Evolutionary conservation across 2,797 vertebrate genomes (phyloP), one percentile per base, ranked within the genome.

Genomic region (Sciurus vulgaris): DNA sequence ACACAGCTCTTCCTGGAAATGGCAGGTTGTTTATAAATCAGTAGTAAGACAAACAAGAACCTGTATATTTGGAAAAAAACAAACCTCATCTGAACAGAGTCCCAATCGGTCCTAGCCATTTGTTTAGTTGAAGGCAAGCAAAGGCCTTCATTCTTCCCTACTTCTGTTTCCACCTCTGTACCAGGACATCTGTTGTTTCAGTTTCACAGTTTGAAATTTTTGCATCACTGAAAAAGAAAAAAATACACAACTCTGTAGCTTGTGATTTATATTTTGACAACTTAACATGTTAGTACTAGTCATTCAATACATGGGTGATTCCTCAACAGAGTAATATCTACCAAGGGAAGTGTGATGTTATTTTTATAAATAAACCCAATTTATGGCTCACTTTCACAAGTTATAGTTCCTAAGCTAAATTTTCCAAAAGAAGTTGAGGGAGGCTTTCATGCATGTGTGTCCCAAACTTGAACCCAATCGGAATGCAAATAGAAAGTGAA

Each of bases 291-390:
- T 86, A 33, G 10, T 89, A 35, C 22, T 65, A 92, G 63, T 76
- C 89, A 93, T 63, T 96, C 51, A 84, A 54, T 82, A 83, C 35
- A 49, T 47, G 41, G 28, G 24, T 56, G 91, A 95, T 90, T 96
- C 56, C 28, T 51, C 56, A 54, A 84, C 76, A 77, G 84, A 86
- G 72, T 70, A 86, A 95, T 92, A 90, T 69, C 41, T 49, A 95
- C 44, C 76, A 84, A 84, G 33, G 44, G 18, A 92, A 89, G 44
- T 86, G n/a, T 86, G 81, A 96, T 92, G 56, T 65, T 92, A 90
- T 97, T 73, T 93, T 92, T 83, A 83, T 65, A 96, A 96, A 95
- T 92, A 89, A 91, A 96, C 12, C 17, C 11, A 72, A 69, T 84
- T 91, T 86, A 59, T 86, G 83, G 26, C 17, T 83, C 63, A 86